Conservation (phyloP, 2,797 vertebrate genomes). For the Sebastiscus tertius region DNA sequence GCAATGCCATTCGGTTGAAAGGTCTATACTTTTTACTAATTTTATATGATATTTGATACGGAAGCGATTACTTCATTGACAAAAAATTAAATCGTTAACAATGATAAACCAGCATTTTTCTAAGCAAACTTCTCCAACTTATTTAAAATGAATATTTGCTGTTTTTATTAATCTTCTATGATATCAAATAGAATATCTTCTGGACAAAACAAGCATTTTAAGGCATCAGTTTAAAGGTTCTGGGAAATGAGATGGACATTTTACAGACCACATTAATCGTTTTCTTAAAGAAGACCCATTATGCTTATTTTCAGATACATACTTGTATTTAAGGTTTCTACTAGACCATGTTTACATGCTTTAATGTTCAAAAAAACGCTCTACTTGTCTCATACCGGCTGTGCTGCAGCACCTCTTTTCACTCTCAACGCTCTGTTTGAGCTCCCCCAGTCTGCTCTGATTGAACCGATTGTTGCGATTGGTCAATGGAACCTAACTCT, state of each 20-base stretch:
- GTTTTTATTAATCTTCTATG: neutral
- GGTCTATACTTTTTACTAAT: neutral
- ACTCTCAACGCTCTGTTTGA: too few relatives aligned
- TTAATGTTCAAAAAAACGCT: too few relatives aligned
- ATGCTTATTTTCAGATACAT: too few relatives aligned
- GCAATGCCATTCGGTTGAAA: too few relatives aligned
- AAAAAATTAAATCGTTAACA: neutral
- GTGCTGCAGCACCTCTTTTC: too few relatives aligned
- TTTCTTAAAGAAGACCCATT: too few relatives aligned
- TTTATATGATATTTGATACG: neutral
- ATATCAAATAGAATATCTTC: neutral
- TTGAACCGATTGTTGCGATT: too few relatives aligned
- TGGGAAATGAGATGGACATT: neutral
- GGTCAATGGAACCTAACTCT: too few relatives aligned
- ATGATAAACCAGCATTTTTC: neutral
- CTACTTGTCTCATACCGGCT: too few relatives aligned
- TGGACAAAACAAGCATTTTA: neutral
- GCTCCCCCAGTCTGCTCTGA: too few relatives aligned
- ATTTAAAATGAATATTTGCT: neutral
- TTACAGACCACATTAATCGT: neutral
- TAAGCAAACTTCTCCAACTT: neutral
- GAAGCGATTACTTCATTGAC: too few relatives aligned
- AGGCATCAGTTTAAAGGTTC: neutral
- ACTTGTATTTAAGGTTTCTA: too few relatives aligned
- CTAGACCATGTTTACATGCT: rapidly evolving